Conservation (phyloP, 2,888 invertebrate genomes). For the Nomada lathburiana region DNA sequence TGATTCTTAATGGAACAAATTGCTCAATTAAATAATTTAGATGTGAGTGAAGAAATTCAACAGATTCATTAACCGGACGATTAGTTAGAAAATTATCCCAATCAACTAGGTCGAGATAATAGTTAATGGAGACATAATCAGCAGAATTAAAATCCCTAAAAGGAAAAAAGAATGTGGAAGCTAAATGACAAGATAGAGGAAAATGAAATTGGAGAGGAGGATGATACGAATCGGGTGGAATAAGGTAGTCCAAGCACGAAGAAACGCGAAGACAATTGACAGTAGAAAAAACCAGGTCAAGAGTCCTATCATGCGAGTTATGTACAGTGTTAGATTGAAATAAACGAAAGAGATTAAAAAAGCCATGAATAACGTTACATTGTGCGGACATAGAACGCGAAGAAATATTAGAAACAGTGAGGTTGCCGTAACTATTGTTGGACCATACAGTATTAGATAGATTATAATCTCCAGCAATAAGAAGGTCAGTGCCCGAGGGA, state of each 20-base stretch:
- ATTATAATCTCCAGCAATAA: constrained; percentile 24
- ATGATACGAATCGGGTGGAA: background rate
- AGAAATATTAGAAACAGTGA: background rate
- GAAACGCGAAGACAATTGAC: background rate
- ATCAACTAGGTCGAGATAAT: background rate
- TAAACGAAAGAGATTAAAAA: constrained; percentile 1
- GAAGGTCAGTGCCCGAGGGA: background rate
- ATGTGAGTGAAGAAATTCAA: background rate
- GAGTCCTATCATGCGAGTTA: background rate
- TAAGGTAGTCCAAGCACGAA: background rate
- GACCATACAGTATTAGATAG: background rate
- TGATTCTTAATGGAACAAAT: background rate
- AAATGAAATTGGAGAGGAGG: background rate
- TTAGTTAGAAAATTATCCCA: constrained; percentile 3
- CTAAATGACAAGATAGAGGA: background rate
- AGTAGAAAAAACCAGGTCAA: constrained; percentile 16
- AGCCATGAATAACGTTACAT: background rate
- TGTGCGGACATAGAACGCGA: background rate
- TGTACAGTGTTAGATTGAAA: constrained; percentile 2
- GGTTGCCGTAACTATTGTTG: background rate
- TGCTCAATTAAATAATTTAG: background rate
- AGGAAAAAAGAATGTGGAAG: background rate
- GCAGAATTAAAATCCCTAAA: background rate
- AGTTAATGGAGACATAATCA: constrained; percentile 1
- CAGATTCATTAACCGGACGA: background rate